Evolutionary conservation across 2,113 vertebrate species (phyloP), one percentile per base, ranked within the genome.

Genomic region (Misgurnus anguillicaudatus): DNA sequence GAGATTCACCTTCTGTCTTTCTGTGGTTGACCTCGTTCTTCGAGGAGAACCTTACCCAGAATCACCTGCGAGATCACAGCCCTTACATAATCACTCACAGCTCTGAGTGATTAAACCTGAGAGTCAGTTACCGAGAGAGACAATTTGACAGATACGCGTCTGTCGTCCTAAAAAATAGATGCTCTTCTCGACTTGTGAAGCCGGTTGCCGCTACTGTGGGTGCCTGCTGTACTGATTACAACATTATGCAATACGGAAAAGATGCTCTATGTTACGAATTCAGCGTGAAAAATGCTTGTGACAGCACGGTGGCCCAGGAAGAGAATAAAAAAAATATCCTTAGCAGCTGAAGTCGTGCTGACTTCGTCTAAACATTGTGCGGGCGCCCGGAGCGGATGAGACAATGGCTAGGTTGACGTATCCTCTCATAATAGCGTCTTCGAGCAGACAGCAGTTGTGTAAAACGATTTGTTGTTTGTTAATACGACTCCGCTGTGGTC

Each of bases 391-490:
- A 73, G 68, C 19, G 10, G 65, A 63, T 72, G 70, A 82, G 71
- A 83, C 81, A 79, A 75, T 74, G 70, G 71, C 63, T 68, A 79
- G 45, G 8, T 75, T 75, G 81, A 83, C 78, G 64, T 39, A 79
- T 55, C 38, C 68, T 51, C 77, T 83, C 78, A 83, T 75, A 83
- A 79, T 42, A 51, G 76, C 9, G 21, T 16, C 70, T 3, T 48
- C 45, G 71, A 47, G 38, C 81, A 69, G 65, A 75, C 77, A 42
- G 77, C 81, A 78, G 76, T 78, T 61, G 69, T 19, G 57, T 68
- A 41, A 42, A 38, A 55, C 75, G 81, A 83, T 79, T 79, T 83
- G 81, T 83, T 64, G 64, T 68, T 45, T 57, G 81, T 58, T 83
- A 75, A 82, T 79, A 64, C 62, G 31, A 71, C 75, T 31, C 51